These are phyloP conservation scores for Scolanthus callimorphus DNA, from an alignment of 92 coral and sea anemone genomes.

Conservation along the genomic window DNA sequence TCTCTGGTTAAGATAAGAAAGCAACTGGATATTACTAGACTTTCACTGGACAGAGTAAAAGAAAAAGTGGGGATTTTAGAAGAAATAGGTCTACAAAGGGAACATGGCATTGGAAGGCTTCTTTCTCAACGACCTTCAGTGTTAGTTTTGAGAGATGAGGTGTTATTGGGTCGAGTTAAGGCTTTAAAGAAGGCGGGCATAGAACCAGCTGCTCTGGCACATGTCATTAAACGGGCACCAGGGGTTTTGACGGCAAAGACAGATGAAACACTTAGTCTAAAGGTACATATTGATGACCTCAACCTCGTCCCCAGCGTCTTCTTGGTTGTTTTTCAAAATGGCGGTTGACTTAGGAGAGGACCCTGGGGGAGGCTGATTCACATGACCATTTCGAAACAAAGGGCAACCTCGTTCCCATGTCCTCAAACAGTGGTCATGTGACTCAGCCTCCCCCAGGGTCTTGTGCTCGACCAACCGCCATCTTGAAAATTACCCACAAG, in stretches of 20 bases:
- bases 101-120: constrained; percentile 45
- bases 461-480: too few relatives aligned
- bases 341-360: too few relatives aligned
- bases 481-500: too few relatives aligned
- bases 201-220: constrained; percentile 45
- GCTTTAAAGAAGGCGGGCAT: constrained; percentile 65
- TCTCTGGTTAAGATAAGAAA: constrained; percentile 18
- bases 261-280: constrained; percentile 56
- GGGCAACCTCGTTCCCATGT: too few relatives aligned
- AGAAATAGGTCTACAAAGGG: constrained; percentile 22
- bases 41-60: constrained; percentile 40
- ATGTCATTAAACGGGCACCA: constrained; percentile 69
- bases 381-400: too few relatives aligned
- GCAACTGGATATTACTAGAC: constrained; percentile 36
- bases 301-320: too few relatives aligned
- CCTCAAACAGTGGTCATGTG: too few relatives aligned
- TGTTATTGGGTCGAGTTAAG: constrained; percentile 48
- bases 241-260: constrained; percentile 81
- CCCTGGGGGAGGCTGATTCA: too few relatives aligned
- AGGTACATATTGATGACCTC: too few relatives aligned
- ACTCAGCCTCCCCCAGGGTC: too few relatives aligned
- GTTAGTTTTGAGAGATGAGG: constrained; percentile 54
- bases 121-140: constrained; percentile 66
- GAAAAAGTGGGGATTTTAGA: constrained; percentile 30
- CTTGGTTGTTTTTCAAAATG: too few relatives aligned